Conservation (phyloP, 1,140 invertebrate genomes). For the Ceratina japonica region DNA sequence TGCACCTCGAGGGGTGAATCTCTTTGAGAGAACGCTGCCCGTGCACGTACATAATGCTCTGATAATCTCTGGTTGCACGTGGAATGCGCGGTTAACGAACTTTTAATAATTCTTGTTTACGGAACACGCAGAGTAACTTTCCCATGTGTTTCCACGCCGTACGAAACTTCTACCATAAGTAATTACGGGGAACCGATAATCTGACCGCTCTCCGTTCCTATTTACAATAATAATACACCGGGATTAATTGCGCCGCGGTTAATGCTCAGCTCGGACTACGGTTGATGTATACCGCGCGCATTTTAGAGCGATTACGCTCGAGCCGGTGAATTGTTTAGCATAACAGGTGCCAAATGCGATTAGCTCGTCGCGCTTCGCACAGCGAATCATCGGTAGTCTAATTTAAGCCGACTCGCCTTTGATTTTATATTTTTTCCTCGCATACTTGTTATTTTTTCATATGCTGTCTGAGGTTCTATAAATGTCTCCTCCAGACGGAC, state of each 20-base stretch:
- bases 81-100: conserved; percentile 45
- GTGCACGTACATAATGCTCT: background rate
- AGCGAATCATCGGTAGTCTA: background rate
- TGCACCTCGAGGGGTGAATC: background rate
- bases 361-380: background rate
- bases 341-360: conserved; percentile 17
- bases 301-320: conserved; percentile 1
- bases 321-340: background rate
- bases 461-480: conserved; percentile 24
- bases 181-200: conserved; percentile 12
- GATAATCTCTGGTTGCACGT: conserved; percentile 21
- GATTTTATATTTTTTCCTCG: conserved; percentile 22
- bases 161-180: conserved; percentile 15
- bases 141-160: background rate
- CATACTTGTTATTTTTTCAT: background rate
- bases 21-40: background rate
- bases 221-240: conserved; percentile 6
- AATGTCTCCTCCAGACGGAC: conserved; percentile 31
- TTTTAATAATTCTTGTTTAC: conserved; percentile 48
- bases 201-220: background rate
- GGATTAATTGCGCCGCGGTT: background rate
- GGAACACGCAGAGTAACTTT: conserved; percentile 34
- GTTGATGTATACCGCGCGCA: background rate
- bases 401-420: background rate
- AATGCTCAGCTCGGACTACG: background rate